These are phyloP conservation scores for Phalacrocorax aristotelis DNA, from an alignment of 2,113 vertebrate genomes.

Conservation along the genomic window DNA sequence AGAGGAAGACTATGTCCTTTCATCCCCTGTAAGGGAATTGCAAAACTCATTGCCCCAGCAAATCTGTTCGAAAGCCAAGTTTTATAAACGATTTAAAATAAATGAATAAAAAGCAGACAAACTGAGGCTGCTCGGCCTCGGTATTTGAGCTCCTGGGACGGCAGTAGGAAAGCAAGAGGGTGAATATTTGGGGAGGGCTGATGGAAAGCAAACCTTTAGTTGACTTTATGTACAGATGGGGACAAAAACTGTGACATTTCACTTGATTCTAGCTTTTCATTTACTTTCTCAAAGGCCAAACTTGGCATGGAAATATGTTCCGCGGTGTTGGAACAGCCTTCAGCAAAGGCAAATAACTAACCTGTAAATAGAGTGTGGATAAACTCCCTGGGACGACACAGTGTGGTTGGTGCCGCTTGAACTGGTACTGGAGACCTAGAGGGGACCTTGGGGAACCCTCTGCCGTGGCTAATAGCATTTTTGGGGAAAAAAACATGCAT, in stretches of 20 bases:
- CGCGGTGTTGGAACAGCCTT: neutral
- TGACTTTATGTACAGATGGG: neutral
- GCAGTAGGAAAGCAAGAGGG: neutral
- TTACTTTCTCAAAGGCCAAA: neutral
- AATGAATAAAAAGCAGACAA: neutral
- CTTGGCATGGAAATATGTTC: neutral
- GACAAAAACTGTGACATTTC: neutral
- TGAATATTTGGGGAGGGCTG: neutral
- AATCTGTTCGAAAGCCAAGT: neutral
- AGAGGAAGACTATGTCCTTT: neutral
- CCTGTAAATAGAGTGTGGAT: neutral
- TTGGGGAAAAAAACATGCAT: neutral
- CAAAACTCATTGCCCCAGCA: neutral
- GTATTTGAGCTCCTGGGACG: neutral
- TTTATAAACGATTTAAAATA: neutral
- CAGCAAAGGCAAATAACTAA: neutral
- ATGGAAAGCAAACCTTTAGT: neutral
- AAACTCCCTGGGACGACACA: rapidly evolving
- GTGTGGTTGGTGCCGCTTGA: neutral
- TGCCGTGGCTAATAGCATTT: neutral
- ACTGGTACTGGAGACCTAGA: neutral
- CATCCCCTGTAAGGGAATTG: neutral
- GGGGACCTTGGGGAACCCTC: neutral
- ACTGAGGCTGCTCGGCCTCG: neutral
- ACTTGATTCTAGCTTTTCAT: neutral